Percentiles rank a stretch among this genome's conserved stretches.
These are phyloP conservation scores for Apus apus DNA, from an alignment of 2,113 vertebrate species.

Conservation along the genomic window DNA sequence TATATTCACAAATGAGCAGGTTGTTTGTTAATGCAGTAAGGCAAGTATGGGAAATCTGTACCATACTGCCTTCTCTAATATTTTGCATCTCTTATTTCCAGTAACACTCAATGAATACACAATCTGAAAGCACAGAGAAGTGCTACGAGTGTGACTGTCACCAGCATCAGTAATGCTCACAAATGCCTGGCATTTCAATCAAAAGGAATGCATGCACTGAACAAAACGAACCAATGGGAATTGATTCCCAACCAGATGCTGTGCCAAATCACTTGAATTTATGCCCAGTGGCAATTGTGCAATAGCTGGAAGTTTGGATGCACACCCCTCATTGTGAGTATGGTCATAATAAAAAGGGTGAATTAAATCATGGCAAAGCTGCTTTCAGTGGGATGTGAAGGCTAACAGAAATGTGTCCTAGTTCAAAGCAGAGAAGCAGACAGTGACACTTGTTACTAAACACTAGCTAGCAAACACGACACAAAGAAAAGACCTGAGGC, in stretches of 20 bases:
- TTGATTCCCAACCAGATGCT: conserved; percentile 37
- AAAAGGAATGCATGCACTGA: conserved; percentile 61
- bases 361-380: conserved; percentile 76
- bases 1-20: conserved; percentile 66
- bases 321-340: conserved; percentile 38
- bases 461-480: conserved; percentile 65
- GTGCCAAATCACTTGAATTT: conserved; percentile 73
- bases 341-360: conserved; percentile 67
- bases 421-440: conserved; percentile 73
- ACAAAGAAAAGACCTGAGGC: conserved; percentile 11
- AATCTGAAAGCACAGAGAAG: neutral
- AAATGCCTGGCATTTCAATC: conserved; percentile 69
- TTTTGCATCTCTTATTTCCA: conserved; percentile 21
- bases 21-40: conserved; percentile 51
- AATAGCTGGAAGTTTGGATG: conserved; percentile 69
- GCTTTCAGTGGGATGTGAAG: conserved; percentile 67
- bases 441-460: conserved; percentile 76
- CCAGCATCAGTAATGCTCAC: conserved; percentile 25
- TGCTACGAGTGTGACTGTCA: conserved; percentile 39
- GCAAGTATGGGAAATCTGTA: conserved; percentile 18
- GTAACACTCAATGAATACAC: neutral
- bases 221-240: conserved; percentile 55
- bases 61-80: neutral
- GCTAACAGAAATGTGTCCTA: conserved; percentile 68
- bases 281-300: conserved; percentile 73